Evolutionary conservation across 2,113 vertebrate genomes (phyloP), one percentile per base, ranked within the genome.

Genomic region (Tichodroma muraria): DNA sequence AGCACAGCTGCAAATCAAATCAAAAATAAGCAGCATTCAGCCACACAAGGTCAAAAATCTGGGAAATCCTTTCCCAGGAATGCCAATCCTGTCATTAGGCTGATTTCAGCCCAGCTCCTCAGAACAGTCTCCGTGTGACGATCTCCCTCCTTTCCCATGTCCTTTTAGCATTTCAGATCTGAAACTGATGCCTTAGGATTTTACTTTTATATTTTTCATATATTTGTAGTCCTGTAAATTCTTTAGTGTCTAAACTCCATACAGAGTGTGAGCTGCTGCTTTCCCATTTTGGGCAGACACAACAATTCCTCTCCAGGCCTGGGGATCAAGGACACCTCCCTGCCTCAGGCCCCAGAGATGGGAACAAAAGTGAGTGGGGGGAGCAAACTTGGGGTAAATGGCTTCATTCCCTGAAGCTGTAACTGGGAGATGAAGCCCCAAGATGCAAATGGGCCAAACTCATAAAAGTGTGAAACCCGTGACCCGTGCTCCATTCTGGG

Each of bases 171-270:
- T n/a, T 57, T 80, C 53, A 45, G 4, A 72, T 3, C 42, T 14
- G 42, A 84, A 44, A 8, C 6, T 28, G 59, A 11, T 13, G 5
- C 37, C 8, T n/a, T 1, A 52, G 8, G 6, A 28, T 52, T n/a
- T 60, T 0, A 10, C 2, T 22, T 27, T 63, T 17, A 1, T 28
- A 11, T 52, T 37, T 52, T 9, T 8, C 37, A 52, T 13, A 0
- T 2, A 5, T 52, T 3, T 78, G 30, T 22, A 3, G 1, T 4
- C 47, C 59, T 53, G 59, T 11, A 52, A n/a, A 4, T 1, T 42
- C 23, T 64, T n/a, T 2, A 10, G 59, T 63, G 57, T 8, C 2
- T 2, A 2, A 42, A 8, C 37, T 6, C 33, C 72, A 40, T 11
- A 21, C 8, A 2, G 23, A n/a, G 75, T 1, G 30, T 1, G 3